A percentile compares a stretch with the other conserved stretches of the same genome.
phyloP scores from a whole-genome alignment of 2,797 vertebrate genomes.

The Neosilurus mollespiculum region DNA sequence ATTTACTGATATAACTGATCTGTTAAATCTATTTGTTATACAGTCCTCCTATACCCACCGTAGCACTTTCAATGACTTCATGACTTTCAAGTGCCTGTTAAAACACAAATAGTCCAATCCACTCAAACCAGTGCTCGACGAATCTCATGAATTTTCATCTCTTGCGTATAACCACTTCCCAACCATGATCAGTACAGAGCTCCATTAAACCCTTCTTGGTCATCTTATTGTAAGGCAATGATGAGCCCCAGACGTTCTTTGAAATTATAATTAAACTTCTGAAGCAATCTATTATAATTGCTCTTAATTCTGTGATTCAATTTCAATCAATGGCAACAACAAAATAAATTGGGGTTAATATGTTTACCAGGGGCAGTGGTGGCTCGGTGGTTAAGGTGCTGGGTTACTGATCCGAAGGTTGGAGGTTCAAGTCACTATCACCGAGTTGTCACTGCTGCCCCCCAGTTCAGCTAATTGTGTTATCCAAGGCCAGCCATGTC shows the following conservation, averaged over 20 bases:
- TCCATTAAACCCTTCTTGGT: not conserved
- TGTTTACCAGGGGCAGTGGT: too few species aligned
- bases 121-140: not conserved
- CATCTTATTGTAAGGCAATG: not conserved
- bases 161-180: not conserved
- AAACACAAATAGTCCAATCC: not conserved
- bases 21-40: not conserved
- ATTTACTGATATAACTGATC: not conserved
- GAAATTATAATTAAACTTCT: not conserved
- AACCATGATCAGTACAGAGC: not conserved
- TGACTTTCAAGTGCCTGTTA: not conserved
- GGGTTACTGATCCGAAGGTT: too few species aligned
- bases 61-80: not conserved
- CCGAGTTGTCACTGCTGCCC: too few species aligned
- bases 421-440: too few species aligned
- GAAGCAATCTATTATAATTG: not conserved
- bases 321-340: not conserved
- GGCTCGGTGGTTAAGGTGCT: too few species aligned
- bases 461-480: too few species aligned
- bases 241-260: not conserved
- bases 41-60: not conserved
- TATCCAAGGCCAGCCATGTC: too few species aligned
- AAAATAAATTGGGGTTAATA: not conserved
- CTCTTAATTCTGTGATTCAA: not conserved
- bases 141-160: not conserved